phyloP scores from a whole-genome alignment of 1,140 invertebrate genomes.

The Ctenoplectra terminalis region DNA sequence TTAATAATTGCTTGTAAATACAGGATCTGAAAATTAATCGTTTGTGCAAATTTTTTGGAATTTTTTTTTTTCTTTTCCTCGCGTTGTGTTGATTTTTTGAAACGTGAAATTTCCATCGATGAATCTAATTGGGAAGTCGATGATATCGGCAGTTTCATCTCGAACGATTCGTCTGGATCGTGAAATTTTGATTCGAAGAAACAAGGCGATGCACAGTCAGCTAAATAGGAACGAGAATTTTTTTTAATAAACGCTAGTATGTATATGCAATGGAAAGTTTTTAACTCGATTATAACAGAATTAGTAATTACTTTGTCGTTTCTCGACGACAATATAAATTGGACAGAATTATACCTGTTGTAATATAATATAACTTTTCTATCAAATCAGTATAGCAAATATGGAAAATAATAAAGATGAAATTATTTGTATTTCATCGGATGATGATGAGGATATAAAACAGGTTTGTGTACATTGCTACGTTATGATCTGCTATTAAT shows the following conservation, averaged over 20 bases:
- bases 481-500: not conserved
- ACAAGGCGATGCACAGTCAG: not conserved
- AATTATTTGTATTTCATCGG: constrained; percentile 66
- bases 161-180: no score
- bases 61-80: no score
- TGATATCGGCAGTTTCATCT: not conserved
- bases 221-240: not conserved
- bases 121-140: not conserved
- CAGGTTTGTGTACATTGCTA: constrained; percentile 48
- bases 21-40: not conserved
- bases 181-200: not conserved
- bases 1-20: no score
- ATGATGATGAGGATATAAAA: constrained; percentile 50
- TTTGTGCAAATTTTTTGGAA: not conserved
- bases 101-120: not conserved
- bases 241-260: not conserved
- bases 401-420: constrained; percentile 38
- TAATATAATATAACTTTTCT: not conserved
- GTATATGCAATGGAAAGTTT: not conserved
- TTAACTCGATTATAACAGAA: not conserved
- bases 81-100: not conserved
- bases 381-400: not conserved
- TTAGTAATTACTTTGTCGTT: not conserved
- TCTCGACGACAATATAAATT: no score
- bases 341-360: not conserved